A percentile compares a stretch with the other conserved stretches of the same genome.
Evolutionary conservation across 2,113 vertebrate genomes (phyloP).

Genomic region (Pan paniscus): DNA sequence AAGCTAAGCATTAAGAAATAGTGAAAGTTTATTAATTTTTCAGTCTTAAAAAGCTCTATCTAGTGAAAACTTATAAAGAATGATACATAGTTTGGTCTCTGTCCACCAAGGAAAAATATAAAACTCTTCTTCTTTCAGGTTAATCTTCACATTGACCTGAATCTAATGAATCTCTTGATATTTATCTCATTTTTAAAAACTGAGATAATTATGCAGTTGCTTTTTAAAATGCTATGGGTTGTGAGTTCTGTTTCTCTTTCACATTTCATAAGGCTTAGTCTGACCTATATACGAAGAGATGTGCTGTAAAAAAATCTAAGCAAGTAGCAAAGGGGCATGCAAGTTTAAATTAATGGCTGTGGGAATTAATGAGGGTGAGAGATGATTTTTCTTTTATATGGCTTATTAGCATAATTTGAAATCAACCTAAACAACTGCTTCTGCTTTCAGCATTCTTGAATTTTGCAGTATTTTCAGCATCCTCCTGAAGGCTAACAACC

Average conservation of each 20-base stretch:
- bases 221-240: not conserved
- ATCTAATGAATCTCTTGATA: not conserved
- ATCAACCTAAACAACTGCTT: not conserved
- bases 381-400: not conserved
- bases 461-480: not conserved
- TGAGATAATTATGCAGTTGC: not conserved
- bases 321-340: not conserved
- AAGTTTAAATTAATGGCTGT: not conserved
- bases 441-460: not conserved
- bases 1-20: not conserved
- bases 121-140: not conserved
- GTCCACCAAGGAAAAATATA: not conserved
- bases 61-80: not conserved
- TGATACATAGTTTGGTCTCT: not conserved
- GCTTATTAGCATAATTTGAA: slow-evolving; percentile 18
- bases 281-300: slow-evolving; percentile 22
- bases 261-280: not conserved
- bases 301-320: not conserved
- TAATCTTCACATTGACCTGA: slow-evolving; percentile 1
- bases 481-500: not conserved
- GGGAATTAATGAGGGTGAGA: not conserved
- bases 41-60: not conserved
- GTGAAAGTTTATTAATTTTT: not conserved
- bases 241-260: not conserved
- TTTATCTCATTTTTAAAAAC: not conserved